Base-by-base conservation (phyloP, 2,888 invertebrate species). In the Tenthredo scrophulariae region DNA sequence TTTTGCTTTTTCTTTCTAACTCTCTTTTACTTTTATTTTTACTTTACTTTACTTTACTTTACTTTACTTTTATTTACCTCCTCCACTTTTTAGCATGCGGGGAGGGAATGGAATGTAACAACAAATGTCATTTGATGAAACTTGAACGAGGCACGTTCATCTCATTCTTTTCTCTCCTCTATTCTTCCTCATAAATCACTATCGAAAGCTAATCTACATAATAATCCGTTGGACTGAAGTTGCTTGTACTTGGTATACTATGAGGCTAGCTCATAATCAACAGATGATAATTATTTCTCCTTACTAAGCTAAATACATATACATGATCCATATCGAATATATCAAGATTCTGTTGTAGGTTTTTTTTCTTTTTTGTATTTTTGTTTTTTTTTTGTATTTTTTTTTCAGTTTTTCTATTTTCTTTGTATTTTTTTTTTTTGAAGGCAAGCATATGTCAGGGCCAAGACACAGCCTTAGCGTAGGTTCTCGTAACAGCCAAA, bases 221-320 rank as follows among this genome's bases (percentile, higher is more conserved):
- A 62, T 58, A 80, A 80, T 80, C 80, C 43, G 40, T 89, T 84
- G 86, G 87, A 88, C 90, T 84, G 89, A 88, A 84, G n/a, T 90
- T 88, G 88, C 90, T 92, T 92, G 92, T 92, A 92, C 91, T 92
- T 90, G 88, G 91, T 89, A 90, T 90, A 89, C 89, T 88, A 84
- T 89, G 91, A 91, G 91, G 89, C 91, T 91, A 90, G 91, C 91
- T 91, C 90, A 89, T 90, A 85, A 87, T 84, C 54, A 74, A 83
- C 50, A 80, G 58, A 62, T 40, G 62, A 80, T 80, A 58, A 80
- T 80, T 40, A 22, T 80, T 29, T 62, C 62, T 80, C 37, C 58
- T 37, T 62, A 80, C 33, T 62, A 62, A 40, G 22, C 80, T 80
- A 80, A 80, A 80, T 80, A 62, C 37, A 80, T 40, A 65, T 62